A percentile compares a stretch with the other conserved stretches of the same genome.
phyloP scores from a whole-genome alignment of 2,888 invertebrate genomes.

The Bugulina stolonifera region DNA sequence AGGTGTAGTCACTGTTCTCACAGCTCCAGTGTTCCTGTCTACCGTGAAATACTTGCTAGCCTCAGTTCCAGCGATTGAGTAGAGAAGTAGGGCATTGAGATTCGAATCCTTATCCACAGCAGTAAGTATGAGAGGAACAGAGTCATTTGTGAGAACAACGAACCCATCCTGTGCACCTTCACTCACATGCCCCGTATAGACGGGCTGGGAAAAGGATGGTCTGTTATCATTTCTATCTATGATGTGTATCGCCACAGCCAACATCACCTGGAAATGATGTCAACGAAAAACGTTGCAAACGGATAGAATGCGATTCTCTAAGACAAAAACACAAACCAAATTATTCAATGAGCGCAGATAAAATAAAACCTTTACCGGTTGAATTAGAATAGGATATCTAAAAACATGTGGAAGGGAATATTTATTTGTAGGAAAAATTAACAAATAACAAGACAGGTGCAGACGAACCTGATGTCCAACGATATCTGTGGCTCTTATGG shows the following conservation, averaged over 20 bases:
- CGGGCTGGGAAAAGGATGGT: conserved; percentile 32
- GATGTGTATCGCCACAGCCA: conserved; percentile 71
- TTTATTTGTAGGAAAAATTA: too few relatives aligned
- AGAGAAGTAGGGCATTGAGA: conserved; percentile 75
- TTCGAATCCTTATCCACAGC: conserved; percentile 81
- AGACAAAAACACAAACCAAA: too few relatives aligned
- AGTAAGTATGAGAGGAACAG: conserved; percentile 73
- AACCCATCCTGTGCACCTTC: conserved; percentile 59
- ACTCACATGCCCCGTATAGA: conserved; percentile 7
- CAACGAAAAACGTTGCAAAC: too few relatives aligned
- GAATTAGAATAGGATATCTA: too few relatives aligned
- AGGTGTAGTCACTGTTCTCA: conserved; percentile 68
- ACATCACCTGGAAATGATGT: too few relatives aligned
- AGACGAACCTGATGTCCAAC: conserved; percentile 56
- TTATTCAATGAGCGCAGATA: too few relatives aligned
- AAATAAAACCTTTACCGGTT: too few relatives aligned
- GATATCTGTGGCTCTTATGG: conserved; percentile 78
- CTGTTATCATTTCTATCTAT: conserved; percentile 68
- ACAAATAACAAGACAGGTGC: not conserved
- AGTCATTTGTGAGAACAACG: conserved; percentile 61
- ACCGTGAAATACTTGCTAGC: conserved; percentile 55
- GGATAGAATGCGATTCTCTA: too few relatives aligned
- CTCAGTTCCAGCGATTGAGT: conserved; percentile 73
- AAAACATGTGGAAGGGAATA: too few relatives aligned
- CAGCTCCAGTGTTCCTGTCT: conserved; percentile 62